Evolutionary conservation across 2,797 vertebrate genomes (phyloP).

Genomic region (Sebastiscus tertius): DNA sequence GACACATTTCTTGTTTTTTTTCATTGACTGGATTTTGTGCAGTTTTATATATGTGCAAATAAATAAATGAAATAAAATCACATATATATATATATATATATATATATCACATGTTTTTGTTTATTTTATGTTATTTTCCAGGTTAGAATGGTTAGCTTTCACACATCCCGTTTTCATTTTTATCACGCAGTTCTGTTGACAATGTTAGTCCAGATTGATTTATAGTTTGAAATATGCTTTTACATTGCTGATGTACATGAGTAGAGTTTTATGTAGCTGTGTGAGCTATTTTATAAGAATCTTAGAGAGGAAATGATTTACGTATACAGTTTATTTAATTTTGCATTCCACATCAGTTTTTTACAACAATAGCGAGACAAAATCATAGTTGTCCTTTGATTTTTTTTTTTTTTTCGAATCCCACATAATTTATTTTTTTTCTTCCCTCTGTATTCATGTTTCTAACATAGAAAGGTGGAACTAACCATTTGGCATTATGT

Average conservation of each 20-base stretch:
- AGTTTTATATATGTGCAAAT: too few relatives aligned
- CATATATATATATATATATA: neutral
- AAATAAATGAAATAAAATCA: too few relatives aligned
- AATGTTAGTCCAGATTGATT: slow-evolving; percentile 72
- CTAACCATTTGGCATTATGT: slow-evolving; percentile 87
- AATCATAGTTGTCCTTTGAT: slow-evolving; percentile 71
- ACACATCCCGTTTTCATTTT: slow-evolving; percentile 25
- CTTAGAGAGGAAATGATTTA: slow-evolving; percentile 16
- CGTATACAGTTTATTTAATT: too few relatives aligned
- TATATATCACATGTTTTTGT: neutral
- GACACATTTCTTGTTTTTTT: too few relatives aligned
- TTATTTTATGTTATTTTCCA: neutral
- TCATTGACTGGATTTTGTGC: too few relatives aligned
- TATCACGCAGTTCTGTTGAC: slow-evolving; percentile 73
- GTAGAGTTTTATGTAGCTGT: slow-evolving; percentile 80
- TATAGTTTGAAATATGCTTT: slow-evolving; percentile 75
- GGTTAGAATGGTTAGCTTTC: slow-evolving; percentile 2
- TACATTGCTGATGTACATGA: slow-evolving; percentile 72
- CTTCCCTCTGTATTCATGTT: slow-evolving; percentile 57
- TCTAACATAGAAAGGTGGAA: slow-evolving; percentile 86
- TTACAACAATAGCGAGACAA: slow-evolving; percentile 63
- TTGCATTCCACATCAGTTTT: slow-evolving; percentile 15
- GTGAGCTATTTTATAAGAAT: slow-evolving; percentile 73
- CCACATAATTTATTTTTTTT: slow-evolving; percentile 90
- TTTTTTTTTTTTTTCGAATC: slow-evolving; percentile 40